A percentile compares a stretch with the other conserved stretches of the same genome.
Conservation (phyloP, 2,113 vertebrate genomes). For the Nipponia nippon region DNA sequence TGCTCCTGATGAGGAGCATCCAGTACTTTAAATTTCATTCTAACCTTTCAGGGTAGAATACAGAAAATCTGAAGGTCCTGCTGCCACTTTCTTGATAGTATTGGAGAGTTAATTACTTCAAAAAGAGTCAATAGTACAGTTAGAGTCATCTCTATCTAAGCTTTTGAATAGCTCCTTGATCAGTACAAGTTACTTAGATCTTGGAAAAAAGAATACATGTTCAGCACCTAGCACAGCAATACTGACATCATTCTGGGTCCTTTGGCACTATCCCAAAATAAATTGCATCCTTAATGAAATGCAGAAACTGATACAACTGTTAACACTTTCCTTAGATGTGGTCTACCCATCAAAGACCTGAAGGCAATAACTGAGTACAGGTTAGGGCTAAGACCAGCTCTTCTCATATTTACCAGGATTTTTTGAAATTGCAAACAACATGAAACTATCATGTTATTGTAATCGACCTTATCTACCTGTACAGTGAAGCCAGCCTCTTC, state of each 20-base stretch:
- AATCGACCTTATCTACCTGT: neutral
- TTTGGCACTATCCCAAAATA: neutral
- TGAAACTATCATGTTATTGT: neutral
- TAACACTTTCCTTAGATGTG: neutral
- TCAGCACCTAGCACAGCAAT: neutral
- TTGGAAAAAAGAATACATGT: neutral
- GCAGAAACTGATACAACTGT: neutral
- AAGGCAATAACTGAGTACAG: neutral
- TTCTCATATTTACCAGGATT: neutral
- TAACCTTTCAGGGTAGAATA: neutral
- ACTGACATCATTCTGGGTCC: neutral
- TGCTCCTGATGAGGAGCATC: neutral
- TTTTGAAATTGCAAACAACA: neutral
- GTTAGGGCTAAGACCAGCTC: neutral
- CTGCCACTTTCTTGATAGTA: neutral
- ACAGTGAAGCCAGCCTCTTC: neutral
- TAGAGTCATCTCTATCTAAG: neutral
- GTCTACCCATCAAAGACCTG: neutral
- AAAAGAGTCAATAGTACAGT: neutral
- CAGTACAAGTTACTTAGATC: neutral
- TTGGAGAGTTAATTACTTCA: neutral
- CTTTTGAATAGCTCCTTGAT: neutral
- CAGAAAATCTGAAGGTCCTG: neutral
- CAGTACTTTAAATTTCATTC: neutral
- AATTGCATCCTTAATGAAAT: neutral